Base-by-base conservation (phyloP, 2,888 invertebrate species). In the Andrena camellia region DNA sequence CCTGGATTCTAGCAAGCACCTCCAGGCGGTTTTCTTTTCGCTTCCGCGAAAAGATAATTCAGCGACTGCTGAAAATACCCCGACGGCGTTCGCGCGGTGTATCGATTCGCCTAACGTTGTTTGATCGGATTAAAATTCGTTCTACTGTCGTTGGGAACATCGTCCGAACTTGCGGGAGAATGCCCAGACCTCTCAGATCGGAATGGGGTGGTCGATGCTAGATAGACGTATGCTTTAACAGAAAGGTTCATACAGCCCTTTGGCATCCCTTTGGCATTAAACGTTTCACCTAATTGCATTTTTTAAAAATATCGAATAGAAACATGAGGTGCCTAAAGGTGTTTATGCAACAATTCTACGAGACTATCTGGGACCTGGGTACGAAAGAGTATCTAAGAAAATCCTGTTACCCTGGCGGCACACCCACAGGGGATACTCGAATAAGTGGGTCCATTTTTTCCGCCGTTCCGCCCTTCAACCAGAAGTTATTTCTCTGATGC, bases 1-100 rank as follows among this genome's bases (percentile, higher is more conserved):
- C 66, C 84, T 88, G 67, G 75, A 82, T 87, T 86, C 84, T 81
- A 77, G 75, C 57, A 75, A 80, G 42, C 69, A 63, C 73, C 75
- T 72, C 10, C 77, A 35, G 68, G 66, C 78, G 59, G 64, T 78
- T 71, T 81, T 85, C 70, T 87, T 86, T 81, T 78, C 75, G 67
- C 74, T 66, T 54, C 64, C 75, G 84, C 73, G 75, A 31, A 67
- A 81, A 71, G 69, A 76, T 79, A 78, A 71, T 71, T 73, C 71
- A 64, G 54, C 63, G 52, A 54, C 59, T 57, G 50, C 35, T 57
- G 63, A 76, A 81, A 70, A 82, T 75, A 80, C 26, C 50, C 26
- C 52, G 68, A 42, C 20, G 0, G 20, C 35, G 26, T 70, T 35
- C 0, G 10, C n/a, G 20, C 29, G n/a, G 17, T 23, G 2, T 29